A percentile compares a stretch with the other conserved stretches of the same genome.
phyloP scores from a whole-genome alignment of 2,797 vertebrate species.

The Ambastaia sidthimunki region DNA sequence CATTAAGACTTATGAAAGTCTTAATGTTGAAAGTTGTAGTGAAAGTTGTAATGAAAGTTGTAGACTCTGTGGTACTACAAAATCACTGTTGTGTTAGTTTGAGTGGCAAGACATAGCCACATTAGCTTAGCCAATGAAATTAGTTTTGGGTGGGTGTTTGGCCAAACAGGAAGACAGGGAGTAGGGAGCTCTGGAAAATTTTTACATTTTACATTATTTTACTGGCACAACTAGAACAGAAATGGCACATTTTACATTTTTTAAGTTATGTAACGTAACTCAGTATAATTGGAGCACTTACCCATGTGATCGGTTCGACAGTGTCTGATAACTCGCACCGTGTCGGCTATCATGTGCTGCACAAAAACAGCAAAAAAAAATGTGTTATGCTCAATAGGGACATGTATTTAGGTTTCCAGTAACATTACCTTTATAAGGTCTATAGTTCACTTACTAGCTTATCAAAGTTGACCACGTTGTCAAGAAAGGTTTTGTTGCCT shows the following conservation, averaged over 20 bases:
- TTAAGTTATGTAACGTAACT: neutral
- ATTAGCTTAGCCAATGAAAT: too few relatives aligned
- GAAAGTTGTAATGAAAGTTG: too few relatives aligned
- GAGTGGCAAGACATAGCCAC: neutral
- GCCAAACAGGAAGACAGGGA: neutral
- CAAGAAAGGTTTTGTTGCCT: slow-evolving; percentile 97
- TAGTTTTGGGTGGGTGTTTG: neutral
- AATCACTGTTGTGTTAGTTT: neutral
- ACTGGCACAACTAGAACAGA: neutral
- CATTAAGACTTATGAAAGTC: neutral
- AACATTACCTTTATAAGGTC: neutral
- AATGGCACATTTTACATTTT: neutral
- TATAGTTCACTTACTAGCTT: slow-evolving; percentile 87
- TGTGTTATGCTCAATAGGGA: neutral
- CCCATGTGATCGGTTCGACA: slow-evolving; percentile 92
- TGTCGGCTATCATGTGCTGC: slow-evolving; percentile 98
- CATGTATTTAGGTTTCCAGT: neutral
- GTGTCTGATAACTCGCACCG: slow-evolving; percentile 88
- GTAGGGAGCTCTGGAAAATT: neutral
- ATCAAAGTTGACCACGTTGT: slow-evolving; percentile 97
- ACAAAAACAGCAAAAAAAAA: slow-evolving; percentile 58
- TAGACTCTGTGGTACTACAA: neutral
- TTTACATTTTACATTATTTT: neutral
- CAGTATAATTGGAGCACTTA: slow-evolving; percentile 59
- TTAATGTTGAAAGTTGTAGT: too few relatives aligned